A percentile compares a stretch with the other conserved stretches of the same genome.
Evolutionary conservation across 2,888 invertebrate genomes (phyloP).

Genomic region (Julus scandinavius): DNA sequence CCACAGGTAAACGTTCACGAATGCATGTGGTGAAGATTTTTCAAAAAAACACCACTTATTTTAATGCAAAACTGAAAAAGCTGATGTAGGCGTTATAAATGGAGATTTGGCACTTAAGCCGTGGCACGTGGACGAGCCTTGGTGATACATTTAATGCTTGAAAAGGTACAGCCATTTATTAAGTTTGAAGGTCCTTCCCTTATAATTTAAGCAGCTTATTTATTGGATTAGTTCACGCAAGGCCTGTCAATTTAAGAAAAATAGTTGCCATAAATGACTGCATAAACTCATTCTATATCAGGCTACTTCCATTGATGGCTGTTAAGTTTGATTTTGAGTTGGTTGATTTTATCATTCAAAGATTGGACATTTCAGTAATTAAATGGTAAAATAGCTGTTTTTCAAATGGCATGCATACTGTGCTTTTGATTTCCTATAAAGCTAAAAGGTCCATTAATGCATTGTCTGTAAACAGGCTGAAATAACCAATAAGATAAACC

Average conservation of each 20-base stretch:
- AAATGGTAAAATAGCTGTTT: too few species aligned
- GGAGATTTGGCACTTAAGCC: background rate
- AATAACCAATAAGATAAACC: too few species aligned
- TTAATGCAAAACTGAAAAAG: background rate
- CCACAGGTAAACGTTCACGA: background rate
- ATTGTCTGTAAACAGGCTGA: too few species aligned
- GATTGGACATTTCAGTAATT: too few species aligned
- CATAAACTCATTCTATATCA: background rate
- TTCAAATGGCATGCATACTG: too few species aligned
- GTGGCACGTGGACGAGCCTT: background rate
- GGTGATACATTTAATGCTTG: background rate
- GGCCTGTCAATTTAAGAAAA: background rate
- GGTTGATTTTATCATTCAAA: too few species aligned
- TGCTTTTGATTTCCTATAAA: too few species aligned
- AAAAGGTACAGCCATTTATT: background rate
- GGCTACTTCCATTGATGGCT: too few species aligned
- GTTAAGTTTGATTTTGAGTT: too few species aligned
- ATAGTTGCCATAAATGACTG: background rate
- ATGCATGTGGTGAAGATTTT: background rate
- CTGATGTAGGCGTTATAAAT: background rate
- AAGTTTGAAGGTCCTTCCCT: background rate
- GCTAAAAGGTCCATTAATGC: too few species aligned
- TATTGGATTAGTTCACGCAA: background rate
- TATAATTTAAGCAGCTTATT: constrained; percentile 11
- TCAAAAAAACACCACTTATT: background rate